Evolutionary conservation across 2,888 invertebrate species (phyloP).

Genomic region (Xestobium rufovillosum): DNA sequence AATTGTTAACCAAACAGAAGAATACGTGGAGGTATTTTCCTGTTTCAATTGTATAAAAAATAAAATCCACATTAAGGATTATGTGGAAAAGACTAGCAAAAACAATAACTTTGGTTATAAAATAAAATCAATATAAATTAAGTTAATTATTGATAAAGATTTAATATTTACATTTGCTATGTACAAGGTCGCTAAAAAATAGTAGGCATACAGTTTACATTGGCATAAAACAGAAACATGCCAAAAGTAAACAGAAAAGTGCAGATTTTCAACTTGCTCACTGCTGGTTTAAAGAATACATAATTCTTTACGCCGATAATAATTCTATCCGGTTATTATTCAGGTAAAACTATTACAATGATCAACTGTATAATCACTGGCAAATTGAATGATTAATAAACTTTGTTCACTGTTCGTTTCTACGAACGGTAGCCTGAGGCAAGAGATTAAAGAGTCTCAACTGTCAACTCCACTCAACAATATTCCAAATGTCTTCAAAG

Average conservation of each 20-base stretch:
- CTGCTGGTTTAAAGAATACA: slow-evolving; percentile 41
- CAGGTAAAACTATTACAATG: slow-evolving; percentile 39
- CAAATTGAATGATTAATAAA: slow-evolving; percentile 41
- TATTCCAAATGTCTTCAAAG: slow-evolving; percentile 27
- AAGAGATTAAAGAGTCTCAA: slow-evolving; percentile 29
- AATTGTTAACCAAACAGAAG: too few relatives aligned
- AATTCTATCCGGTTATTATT: slow-evolving; percentile 39
- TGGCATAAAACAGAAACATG: slow-evolving; percentile 33
- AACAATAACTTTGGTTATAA: slow-evolving; percentile 40
- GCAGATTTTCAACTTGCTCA: slow-evolving; percentile 45
- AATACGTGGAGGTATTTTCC: too few relatives aligned
- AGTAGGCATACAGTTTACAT: slow-evolving; percentile 42
- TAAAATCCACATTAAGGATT: too few relatives aligned
- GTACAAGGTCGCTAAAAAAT: slow-evolving; percentile 22
- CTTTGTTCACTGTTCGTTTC: slow-evolving; percentile 40
- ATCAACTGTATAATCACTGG: slow-evolving; percentile 38
- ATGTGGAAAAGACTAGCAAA: slow-evolving; percentile 41
- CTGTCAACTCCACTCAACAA: slow-evolving; percentile 41
- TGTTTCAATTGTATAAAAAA: too few relatives aligned
- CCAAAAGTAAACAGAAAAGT: slow-evolving; percentile 35
- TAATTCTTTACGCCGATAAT: slow-evolving; percentile 36
- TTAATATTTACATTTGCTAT: slow-evolving; percentile 24
- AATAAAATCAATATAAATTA: slow-evolving; percentile 28
- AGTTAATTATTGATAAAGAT: slow-evolving; percentile 31
- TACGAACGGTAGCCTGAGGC: slow-evolving; percentile 41